Evolutionary conservation across 2,113 vertebrate species (phyloP), one percentile per base, ranked within the genome.

Genomic region (Oncorhynchus masou): DNA sequence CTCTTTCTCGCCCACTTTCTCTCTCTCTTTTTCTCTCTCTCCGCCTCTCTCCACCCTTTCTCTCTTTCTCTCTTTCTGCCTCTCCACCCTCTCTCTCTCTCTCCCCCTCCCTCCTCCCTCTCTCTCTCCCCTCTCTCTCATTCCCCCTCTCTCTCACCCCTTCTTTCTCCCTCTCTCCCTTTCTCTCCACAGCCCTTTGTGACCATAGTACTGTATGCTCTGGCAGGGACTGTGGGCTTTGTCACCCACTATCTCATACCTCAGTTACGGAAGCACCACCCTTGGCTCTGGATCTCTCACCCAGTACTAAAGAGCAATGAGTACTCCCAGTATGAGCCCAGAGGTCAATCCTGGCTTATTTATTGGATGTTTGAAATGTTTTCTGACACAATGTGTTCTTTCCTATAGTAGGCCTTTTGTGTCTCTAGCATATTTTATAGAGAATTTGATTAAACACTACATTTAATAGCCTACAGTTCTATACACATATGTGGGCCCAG

Each of bases 221-320:
- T 99, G 87, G 96, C 97, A 0, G 95, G 94, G 74, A 91, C 93
- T 0, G 96, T 99, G 84, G 98, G 98, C 11, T 94, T 39, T 12
- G 84, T 98, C 54, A 96, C 96, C 16, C 98, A 99, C 86, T 98
- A 99, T 77, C 24, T 99, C 74, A 95, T 99, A 79, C 98, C 98
- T 70, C 97, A 99, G 89, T 94, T 99, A 64, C 95, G 97, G 83
- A 99, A 99, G 86, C 97, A 99, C 70, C 97, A 98, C 79, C 98
- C 98, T 0, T 99, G 97, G 97, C 86, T 97, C 79, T 99, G 97
- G 96, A 94, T 99, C 74, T 96, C 97, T 2, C 97, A 97, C 64
- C 98, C 97, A 0, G 86, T 99, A 51, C 95, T 99, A 60, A 97
- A 95, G 91, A 97, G 93, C 80, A 96, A 94, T 79, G 97, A 98